Base-by-base conservation (phyloP, 1,140 invertebrate species). In the Drosophila arawakana region DNA sequence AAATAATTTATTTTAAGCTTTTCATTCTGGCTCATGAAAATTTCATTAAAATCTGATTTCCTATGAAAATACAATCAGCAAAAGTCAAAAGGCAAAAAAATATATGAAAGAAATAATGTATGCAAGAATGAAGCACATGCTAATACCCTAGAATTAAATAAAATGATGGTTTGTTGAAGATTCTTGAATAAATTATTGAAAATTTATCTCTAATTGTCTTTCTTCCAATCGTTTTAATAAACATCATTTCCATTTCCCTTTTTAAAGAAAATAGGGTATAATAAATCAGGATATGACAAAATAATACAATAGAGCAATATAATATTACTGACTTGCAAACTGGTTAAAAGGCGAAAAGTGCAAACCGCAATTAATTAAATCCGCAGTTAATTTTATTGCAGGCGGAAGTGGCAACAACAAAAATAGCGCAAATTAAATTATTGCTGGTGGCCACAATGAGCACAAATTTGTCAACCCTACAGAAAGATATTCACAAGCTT, bases 361-460 rank as follows among this genome's bases (percentile, higher is more conserved):
- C 70, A 77, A 73, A 80, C 78, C 78, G 75, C 78, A 77, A 80
- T 80, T 80, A 80, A 78, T 80, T 80, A 80, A 80, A 80, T 80
- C 78, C 72, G 70, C 65, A 78, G 78, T 80, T 80, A 80, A 80
- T 80, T 80, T 80, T 70, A 80, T 80, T 80, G 78, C 76, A 55
- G 46, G 68, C 77, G 77, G 77, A 80, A 80, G 77, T 80, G 74
- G 74, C 70, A 73, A 47, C 60, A 47, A 21, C 68, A 61, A 49
- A 74, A 74, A 69, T 76, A 73, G 57, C 66, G 61, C 41, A 79
- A 79, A 79, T 76, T 54, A 76, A 79, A 79, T 79, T 79, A 79
- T 73, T 44, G 39, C n/a, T 58, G 44, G 15, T 70, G 72, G 49
- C 44, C 25, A 30, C 9, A 11, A 18, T 55, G 37, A 9, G 13